These are phyloP conservation scores for Cherax quadricarinatus DNA, from an alignment of 1,140 invertebrate species.

Conservation along the genomic window DNA sequence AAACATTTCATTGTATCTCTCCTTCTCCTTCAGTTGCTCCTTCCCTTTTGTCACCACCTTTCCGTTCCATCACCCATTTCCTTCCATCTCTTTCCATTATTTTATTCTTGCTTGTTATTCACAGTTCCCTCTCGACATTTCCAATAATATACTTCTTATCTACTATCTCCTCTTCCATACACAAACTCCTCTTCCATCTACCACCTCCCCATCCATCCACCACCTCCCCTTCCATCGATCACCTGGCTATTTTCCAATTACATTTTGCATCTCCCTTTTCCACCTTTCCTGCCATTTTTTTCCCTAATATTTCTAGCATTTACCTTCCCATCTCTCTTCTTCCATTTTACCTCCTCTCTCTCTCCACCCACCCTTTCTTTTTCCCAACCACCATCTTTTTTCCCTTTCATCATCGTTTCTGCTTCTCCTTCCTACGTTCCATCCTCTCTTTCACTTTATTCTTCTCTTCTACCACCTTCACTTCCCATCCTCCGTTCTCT, in stretches of 20 bases:
- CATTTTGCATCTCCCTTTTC: neutral
- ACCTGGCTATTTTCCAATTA: neutral
- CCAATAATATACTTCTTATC: neutral
- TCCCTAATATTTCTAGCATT: neutral
- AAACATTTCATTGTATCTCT: neutral
- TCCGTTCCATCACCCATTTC: neutral
- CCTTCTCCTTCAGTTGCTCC: neutral
- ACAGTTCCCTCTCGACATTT: neutral
- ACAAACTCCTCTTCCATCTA: neutral
- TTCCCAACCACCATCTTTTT: neutral
- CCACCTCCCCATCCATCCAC: neutral
- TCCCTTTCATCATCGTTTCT: neutral
- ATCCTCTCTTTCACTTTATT: neutral
- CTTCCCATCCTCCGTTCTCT: neutral
- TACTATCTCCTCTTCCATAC: neutral
- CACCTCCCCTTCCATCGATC: neutral
- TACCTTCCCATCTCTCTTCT: neutral
- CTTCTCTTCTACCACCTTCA: neutral
- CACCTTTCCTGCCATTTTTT: neutral
- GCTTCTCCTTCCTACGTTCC: neutral
- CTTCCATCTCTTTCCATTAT: neutral
- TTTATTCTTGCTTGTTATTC: neutral
- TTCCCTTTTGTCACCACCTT: neutral
- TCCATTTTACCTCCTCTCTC: neutral
- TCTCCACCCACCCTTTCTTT: neutral